Conservation (phyloP, 2,113 vertebrate genomes). For the Psophia crepitans region DNA sequence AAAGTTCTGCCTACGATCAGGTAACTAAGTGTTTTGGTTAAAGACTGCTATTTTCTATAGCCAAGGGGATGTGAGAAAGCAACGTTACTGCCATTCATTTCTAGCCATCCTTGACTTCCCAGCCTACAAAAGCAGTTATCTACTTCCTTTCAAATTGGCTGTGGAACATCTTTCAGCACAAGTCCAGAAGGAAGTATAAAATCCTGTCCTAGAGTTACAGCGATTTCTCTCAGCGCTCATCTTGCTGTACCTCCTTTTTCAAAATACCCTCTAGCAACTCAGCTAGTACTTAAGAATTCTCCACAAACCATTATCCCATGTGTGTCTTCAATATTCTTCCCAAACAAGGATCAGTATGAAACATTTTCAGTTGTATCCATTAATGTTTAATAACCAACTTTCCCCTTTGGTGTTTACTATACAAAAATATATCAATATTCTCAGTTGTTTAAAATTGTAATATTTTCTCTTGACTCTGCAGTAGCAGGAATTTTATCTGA, state of each 20-base stretch:
- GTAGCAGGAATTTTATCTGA: background rate
- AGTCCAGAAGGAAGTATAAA: background rate
- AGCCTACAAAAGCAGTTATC: background rate
- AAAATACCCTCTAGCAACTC: background rate
- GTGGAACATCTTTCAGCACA: background rate
- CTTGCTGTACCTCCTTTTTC: background rate
- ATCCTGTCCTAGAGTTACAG: background rate
- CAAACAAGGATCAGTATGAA: background rate
- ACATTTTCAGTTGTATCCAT: background rate
- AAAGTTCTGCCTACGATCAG: background rate
- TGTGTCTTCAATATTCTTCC: background rate
- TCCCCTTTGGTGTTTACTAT: background rate
- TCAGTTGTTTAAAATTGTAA: background rate
- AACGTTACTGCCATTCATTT: background rate
- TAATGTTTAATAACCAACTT: constrained; percentile 16
- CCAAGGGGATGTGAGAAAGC: background rate
- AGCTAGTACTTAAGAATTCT: background rate
- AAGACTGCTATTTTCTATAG: background rate
- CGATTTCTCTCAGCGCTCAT: background rate
- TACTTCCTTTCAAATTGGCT: background rate
- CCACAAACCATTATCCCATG: background rate
- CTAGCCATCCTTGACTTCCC: background rate
- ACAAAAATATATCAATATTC: background rate
- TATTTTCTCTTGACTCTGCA: background rate
- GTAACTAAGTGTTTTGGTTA: background rate